Evolutionary conservation across 2,113 vertebrate genomes (phyloP).

Genomic region (Tretioscincus oriximinensis): DNA sequence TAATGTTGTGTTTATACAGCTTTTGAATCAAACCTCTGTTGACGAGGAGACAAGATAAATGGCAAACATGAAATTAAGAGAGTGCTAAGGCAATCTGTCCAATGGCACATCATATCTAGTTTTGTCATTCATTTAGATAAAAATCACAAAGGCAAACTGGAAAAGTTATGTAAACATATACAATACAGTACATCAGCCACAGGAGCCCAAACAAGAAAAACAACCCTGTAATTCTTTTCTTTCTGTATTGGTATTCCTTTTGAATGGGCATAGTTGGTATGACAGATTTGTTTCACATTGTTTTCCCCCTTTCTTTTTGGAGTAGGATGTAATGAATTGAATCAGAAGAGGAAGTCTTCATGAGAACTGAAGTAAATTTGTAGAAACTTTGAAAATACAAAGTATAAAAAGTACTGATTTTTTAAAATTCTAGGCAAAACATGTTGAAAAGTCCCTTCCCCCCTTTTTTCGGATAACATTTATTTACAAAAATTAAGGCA

Average conservation of each 20-base stretch:
- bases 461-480: slow-evolving; percentile 26
- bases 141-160: slow-evolving; percentile 75
- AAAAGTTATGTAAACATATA: slow-evolving; percentile 77
- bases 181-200: slow-evolving; percentile 77
- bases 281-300: slow-evolving; percentile 51
- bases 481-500: slow-evolving; percentile 82
- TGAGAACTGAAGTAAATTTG: slow-evolving; percentile 46
- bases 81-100: slow-evolving; percentile 75
- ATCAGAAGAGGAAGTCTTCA: slow-evolving; percentile 41
- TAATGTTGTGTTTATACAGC: slow-evolving; percentile 82
- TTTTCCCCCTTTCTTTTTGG: slow-evolving; percentile 36
- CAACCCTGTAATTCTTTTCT: slow-evolving; percentile 79
- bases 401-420: slow-evolving; percentile 69
- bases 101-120: slow-evolving; percentile 73
- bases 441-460: slow-evolving; percentile 59
- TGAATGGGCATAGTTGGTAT: slow-evolving; percentile 65
- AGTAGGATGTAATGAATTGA: slow-evolving; percentile 63
- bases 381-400: slow-evolving; percentile 76
- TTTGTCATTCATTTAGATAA: slow-evolving; percentile 73
- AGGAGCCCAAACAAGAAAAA: slow-evolving; percentile 68
- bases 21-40: slow-evolving; percentile 72
- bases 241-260: slow-evolving; percentile 69
- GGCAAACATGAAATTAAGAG: slow-evolving; percentile 58
- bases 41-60: slow-evolving; percentile 25
- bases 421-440: slow-evolving; percentile 64